Evolutionary conservation across 2,888 invertebrate genomes (phyloP), one percentile per base, ranked within the genome.

Genomic region (Chymomyza fuscimana): DNA sequence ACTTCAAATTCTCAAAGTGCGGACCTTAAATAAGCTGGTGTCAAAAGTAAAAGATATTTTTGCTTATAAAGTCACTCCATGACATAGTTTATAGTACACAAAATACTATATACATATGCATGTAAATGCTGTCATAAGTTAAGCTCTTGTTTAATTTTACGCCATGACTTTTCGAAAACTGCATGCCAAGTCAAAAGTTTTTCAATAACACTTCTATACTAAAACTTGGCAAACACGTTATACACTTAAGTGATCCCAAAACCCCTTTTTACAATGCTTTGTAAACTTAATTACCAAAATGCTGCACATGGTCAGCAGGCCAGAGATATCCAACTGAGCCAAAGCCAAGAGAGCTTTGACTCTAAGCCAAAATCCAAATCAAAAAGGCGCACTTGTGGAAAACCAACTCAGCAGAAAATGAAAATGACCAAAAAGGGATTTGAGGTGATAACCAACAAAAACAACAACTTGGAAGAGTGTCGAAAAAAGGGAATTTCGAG

Each of bases 281-380:
- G 64, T 74, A 67, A 79, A 81, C 81, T 81, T 85, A 85, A 87
- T 85, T 85, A 85, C 76, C 69, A 80, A 85, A 76, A 69, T 72
- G 64, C 40, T 71, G 63, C 61, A 64, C 66, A 64, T 62, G 50
- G 64, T 25, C 15, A 32, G 9, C 12, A 6, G 22, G 46, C 66
- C 62, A 32, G 6, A 52, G 54, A 66, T 56, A 70, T 58, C 65
- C 70, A 29, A 16, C 19, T 36, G 7, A 19, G 54, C 22, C 54
- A 22, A 65, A 65, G 15, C 61, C 19, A 40, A 22, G 40, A 46
- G 10, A 46, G 61, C 36, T 36, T 36, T 36, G 25, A 46, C 12
- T 46, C 16, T 63, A 56, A 36, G 70, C 65, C 60, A 69, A 70
- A 72, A 67, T 46, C 40, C 69, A 66, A 66, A 66, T 66, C 66